A percentile compares a stretch with the other conserved stretches of the same genome.
Evolutionary conservation across 2,888 invertebrate genomes (phyloP).

Genomic region (Torymus aiolomorphi): DNA sequence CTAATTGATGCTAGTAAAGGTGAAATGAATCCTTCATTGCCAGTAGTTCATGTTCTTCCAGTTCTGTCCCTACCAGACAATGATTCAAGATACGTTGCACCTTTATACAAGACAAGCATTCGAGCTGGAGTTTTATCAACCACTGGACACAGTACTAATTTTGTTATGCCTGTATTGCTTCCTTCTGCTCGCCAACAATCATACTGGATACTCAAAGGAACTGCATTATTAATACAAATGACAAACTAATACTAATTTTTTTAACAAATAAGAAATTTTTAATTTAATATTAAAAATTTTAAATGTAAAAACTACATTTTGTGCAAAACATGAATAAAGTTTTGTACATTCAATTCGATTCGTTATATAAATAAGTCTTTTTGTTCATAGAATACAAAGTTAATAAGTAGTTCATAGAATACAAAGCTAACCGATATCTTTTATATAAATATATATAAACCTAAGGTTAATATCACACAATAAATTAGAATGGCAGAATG

Average conservation of each 20-base stretch:
- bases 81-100: slow-evolving; percentile 84
- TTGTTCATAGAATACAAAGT: too few relatives aligned
- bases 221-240: slow-evolving; percentile 89
- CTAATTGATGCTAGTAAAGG: slow-evolving; percentile 89
- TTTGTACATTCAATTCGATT: slow-evolving; percentile 15
- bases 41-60: slow-evolving; percentile 83
- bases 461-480: slow-evolving; percentile 46
- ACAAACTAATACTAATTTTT: slow-evolving; percentile 78
- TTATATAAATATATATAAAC: slow-evolving; percentile 17
- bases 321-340: slow-evolving; percentile 38
- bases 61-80: slow-evolving; percentile 79
- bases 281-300: too few relatives aligned
- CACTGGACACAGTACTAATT: slow-evolving; percentile 95
- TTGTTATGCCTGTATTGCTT: slow-evolving; percentile 87
- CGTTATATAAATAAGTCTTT: too few relatives aligned
- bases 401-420: too few relatives aligned
- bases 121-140: slow-evolving; percentile 92
- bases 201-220: slow-evolving; percentile 93
- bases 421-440: neutral
- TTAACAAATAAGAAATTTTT: neutral
- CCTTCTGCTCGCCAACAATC: slow-evolving; percentile 81
- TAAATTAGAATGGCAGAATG: slow-evolving; percentile 32
- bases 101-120: slow-evolving; percentile 92
- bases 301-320: too few relatives aligned
- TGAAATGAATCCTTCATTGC: slow-evolving; percentile 86